These are phyloP conservation scores for Scartelaos histophorus DNA, from an alignment of 2,113 vertebrate species.

Conservation along the genomic window DNA sequence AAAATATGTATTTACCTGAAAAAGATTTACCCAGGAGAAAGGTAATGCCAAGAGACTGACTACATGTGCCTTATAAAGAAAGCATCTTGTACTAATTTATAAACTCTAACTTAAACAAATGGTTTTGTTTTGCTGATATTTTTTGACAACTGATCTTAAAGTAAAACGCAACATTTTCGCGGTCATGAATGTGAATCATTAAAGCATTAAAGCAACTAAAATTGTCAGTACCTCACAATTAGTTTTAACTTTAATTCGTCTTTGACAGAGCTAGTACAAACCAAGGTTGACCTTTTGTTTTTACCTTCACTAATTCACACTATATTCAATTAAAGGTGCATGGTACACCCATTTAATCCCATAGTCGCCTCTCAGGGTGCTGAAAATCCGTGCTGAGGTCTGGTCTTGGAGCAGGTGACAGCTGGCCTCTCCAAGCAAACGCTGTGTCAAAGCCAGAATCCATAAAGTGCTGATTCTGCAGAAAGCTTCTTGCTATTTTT, in stretches of 20 bases:
- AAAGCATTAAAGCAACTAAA: no score
- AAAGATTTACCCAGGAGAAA: background rate
- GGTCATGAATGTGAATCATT: no score
- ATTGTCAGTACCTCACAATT: no score
- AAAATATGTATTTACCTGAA: constrained; percentile 21
- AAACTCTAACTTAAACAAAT: constrained; percentile 20
- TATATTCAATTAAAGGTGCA: no score
- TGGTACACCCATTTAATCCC: no score
- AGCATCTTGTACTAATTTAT: constrained; percentile 34
- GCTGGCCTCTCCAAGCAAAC: constrained; percentile 69
- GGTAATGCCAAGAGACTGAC: constrained; percentile 24
- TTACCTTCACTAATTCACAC: no score
- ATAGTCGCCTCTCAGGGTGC: constrained; percentile 6
- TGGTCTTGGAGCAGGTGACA: constrained; percentile 67
- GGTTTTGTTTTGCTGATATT: background rate
- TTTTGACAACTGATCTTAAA: background rate
- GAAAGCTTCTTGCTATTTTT: constrained; percentile 75
- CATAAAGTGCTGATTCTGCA: constrained; percentile 76
- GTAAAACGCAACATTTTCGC: no score
- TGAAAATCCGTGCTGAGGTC: constrained; percentile 36
- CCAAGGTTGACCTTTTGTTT: no score
- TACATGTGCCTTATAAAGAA: constrained; percentile 59
- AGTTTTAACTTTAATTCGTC: no score
- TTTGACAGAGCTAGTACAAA: no score
- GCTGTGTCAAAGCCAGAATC: constrained; percentile 67